Base-by-base conservation (phyloP, 2,797 vertebrate species). In the Enteromius fasciolatus region DNA sequence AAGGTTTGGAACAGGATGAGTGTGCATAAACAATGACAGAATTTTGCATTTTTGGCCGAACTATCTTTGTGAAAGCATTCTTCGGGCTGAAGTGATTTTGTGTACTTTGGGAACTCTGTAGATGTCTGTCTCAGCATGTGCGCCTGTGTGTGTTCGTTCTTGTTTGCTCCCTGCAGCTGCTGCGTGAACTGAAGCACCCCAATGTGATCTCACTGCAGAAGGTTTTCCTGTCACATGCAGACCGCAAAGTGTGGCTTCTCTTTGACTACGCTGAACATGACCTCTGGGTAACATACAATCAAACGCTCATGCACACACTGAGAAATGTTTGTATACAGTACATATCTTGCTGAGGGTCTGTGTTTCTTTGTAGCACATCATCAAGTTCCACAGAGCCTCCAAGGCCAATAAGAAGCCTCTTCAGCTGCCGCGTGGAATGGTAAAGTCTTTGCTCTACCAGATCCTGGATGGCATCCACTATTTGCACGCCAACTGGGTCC, bases 401-500 rank as follows among this genome's bases (percentile, higher is more conserved):
- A 99, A 99, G 94, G 98, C 98, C 93, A 99, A 99, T 93, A 99
- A 99, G 95, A 99, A 99, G 94, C 98, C 98, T 86, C 96, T 99
- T 94, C 98, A 99, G 94, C 95, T 99, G 94, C 98, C 98, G 78
- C 95, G 98, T 92, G 98, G 98, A 91, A 99, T 99, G 98, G 98
- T 99, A 93, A 99, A 99, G 94, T 99, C 98, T 81, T 94, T 99
- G 87, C 96, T 99, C n/a, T 99, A 99, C 95, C 98, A 99, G 95
- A 99, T 99, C 94, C 94, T 99, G 92, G 98, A 99, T 88, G 98
- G 98, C 90, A 99, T 99, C 95, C 98, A 99, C 95, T 99, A 99
- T 94, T 96, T 99, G 91, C 98, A 99, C 84, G 97, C 98, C 92
- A 99, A 99, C 94, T 99, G 98, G 98, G 98, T 99, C 89, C 96